Evolutionary conservation across 2,888 invertebrate species (phyloP), one percentile per base, ranked within the genome.

Genomic region (Listrodromus nycthemerus): DNA sequence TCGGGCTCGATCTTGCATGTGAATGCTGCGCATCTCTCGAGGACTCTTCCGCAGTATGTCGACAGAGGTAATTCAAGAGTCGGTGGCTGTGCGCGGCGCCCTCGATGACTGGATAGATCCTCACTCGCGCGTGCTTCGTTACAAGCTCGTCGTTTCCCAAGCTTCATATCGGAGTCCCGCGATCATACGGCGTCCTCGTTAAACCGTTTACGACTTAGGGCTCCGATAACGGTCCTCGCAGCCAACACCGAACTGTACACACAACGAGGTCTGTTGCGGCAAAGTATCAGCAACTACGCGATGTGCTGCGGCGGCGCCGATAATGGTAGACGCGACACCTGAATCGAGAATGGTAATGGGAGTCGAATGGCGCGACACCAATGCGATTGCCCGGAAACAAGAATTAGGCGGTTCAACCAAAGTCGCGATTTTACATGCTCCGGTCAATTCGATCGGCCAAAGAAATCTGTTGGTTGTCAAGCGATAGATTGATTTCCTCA

Each of bases 101-200:
- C 74, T 75, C 81, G 84, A 84, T 84, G 84, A 84, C 81, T 84
- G 81, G 81, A 78, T 84, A 78, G 66, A 84, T 81, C 69, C 45
- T 77, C 80, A 19, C 50, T 69, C 48, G 69, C 80, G 81, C 84
- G 84, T 84, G 84, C 81, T 81, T 84, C 84, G 84, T 84, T 84
- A 82, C 84, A 84, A 81, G 78, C 78, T 81, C 84, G 78, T 81
- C 41, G 41, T 61, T 61, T 84, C 78, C 78, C 78, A 82, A 84
- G 84, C 78, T 71, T 84, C 74, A 70, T 84, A 84, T 84, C 84
- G 70, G 52, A 75, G 81, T 63, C 74, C 78, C 75, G 83, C 83
- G 85, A 85, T 85, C 80, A 81, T 86, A 86, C 86, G 65, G 85
- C 80, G 88, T 83, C 89, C 90, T 88, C 87, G 86, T 90, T 89